These are phyloP conservation scores for Hyperoplus immaculatus DNA, from an alignment of 2,797 vertebrate species.

Conservation along the genomic window DNA sequence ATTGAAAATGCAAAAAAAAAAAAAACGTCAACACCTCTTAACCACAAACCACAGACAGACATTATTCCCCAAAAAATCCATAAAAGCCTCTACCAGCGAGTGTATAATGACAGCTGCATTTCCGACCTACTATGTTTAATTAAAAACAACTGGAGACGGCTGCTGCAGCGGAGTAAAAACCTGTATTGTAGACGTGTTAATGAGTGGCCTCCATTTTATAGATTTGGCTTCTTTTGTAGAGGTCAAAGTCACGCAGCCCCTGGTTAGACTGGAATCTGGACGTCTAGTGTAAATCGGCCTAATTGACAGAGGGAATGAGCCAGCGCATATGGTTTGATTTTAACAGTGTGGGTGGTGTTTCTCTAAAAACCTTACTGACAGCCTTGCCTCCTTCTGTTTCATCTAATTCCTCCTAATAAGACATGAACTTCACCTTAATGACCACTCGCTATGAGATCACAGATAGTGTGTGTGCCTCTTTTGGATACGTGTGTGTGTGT, in stretches of 20 bases:
- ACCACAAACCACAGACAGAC: constrained; percentile 21
- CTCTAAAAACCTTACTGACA: constrained; percentile 78
- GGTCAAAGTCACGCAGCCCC: constrained; percentile 76
- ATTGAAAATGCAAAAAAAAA: too few relatives aligned
- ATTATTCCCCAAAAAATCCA: constrained; percentile 11
- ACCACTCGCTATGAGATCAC: constrained; percentile 55
- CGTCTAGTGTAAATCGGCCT: constrained; percentile 76
- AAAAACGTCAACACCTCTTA: too few relatives aligned
- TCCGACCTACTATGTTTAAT: constrained; percentile 10
- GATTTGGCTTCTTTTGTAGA: constrained; percentile 74
- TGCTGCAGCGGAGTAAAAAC: constrained; percentile 52
- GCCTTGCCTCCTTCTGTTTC: constrained; percentile 82
- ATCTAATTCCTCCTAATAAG: constrained; percentile 85
- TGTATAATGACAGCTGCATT: constrained; percentile 15
- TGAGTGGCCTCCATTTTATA: constrained; percentile 73
- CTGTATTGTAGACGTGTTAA: constrained; percentile 72
- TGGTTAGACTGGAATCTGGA: constrained; percentile 78
- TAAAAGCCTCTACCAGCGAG: neutral
- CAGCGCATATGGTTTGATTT: constrained; percentile 86
- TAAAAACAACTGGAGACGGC: constrained; percentile 53
- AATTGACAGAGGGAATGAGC: constrained; percentile 80
- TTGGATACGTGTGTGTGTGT: constrained; percentile 35
- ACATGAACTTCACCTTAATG: constrained; percentile 83
- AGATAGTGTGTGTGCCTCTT: constrained; percentile 31
- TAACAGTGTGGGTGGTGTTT: constrained; percentile 85